Evolutionary conservation across 64 coral and sea anemone genomes (phyloP).

Genomic region (Dendronephthya gigantea): DNA sequence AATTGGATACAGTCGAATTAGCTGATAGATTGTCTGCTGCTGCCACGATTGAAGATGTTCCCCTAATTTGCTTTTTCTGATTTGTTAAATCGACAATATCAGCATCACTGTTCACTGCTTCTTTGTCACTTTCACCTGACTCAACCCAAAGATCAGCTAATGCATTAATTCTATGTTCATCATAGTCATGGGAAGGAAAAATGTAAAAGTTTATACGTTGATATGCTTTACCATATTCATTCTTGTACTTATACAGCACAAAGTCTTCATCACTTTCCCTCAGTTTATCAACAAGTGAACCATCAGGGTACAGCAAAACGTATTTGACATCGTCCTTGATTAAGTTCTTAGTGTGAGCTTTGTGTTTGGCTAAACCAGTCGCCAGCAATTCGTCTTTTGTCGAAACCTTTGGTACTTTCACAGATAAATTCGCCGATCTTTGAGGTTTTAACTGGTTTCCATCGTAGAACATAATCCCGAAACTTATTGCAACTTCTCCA

Average conservation of each 20-base stretch:
- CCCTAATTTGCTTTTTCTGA: neutral
- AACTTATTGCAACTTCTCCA: neutral
- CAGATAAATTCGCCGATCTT: neutral
- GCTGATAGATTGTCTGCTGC: neutral
- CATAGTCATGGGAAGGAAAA: neutral
- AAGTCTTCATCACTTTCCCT: neutral
- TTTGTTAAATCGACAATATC: no score
- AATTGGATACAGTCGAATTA: neutral
- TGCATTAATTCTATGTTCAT: neutral
- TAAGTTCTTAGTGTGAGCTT: neutral
- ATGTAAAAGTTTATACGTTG: neutral
- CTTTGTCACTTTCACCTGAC: neutral
- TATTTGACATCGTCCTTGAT: neutral
- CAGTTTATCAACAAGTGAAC: neutral
- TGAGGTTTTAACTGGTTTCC: neutral
- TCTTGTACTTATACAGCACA: conserved; percentile 10
- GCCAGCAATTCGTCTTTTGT: neutral
- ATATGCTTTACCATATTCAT: neutral
- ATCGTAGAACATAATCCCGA: neutral
- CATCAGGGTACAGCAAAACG: neutral
- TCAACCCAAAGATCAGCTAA: neutral
- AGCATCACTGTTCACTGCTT: neutral
- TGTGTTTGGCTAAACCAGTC: neutral
- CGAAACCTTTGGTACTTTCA: neutral
- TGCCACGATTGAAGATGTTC: neutral